A percentile compares a stretch with the other conserved stretches of the same genome.
Evolutionary conservation across 2,113 vertebrate species (phyloP).

Genomic region (Rhinogobius similis): DNA sequence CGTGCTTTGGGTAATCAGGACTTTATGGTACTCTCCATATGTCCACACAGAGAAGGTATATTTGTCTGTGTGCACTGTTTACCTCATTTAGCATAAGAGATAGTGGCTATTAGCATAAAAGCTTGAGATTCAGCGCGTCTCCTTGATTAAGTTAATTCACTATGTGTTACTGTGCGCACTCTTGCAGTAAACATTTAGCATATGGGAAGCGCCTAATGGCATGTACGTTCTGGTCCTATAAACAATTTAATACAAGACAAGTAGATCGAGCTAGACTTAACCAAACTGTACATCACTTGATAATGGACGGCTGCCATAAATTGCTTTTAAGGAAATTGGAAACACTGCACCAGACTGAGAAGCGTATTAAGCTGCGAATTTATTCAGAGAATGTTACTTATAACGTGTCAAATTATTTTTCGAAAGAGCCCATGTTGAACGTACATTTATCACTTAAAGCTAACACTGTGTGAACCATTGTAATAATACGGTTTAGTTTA

Average conservation of each 20-base stretch:
- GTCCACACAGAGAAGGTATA: constrained; percentile 6
- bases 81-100: constrained; percentile 6
- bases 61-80: neutral
- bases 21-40: constrained; percentile 1
- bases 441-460: neutral
- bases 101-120: constrained; percentile 2
- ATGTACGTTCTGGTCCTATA: neutral
- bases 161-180: neutral
- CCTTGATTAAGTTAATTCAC: neutral
- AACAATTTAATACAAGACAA: neutral
- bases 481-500: neutral
- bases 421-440: too few relatives aligned
- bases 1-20: neutral
- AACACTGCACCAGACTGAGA: neutral
- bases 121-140: neutral
- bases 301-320: neutral
- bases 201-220: constrained; percentile 1
- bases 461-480: neutral
- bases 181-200: constrained; percentile 6
- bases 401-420: neutral
- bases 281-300: neutral
- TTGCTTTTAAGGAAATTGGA: neutral
- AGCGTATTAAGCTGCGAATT: neutral
- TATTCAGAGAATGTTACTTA: neutral
- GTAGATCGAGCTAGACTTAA: neutral